These are phyloP conservation scores for Drosophila repletoides DNA, from an alignment of 1,140 invertebrate genomes.

Conservation along the genomic window DNA sequence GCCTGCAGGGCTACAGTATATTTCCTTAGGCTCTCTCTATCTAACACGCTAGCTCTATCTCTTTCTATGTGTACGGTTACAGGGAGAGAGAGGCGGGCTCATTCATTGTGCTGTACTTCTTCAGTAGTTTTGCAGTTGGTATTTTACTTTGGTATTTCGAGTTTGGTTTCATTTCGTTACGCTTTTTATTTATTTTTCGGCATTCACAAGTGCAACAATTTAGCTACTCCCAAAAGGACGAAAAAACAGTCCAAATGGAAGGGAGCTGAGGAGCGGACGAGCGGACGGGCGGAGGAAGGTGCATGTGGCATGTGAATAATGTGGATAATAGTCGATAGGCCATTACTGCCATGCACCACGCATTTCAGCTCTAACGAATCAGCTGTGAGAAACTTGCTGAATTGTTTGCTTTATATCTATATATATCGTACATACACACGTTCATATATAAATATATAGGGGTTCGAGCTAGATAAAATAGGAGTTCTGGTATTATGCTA, in stretches of 20 bases:
- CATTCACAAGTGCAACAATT: slow-evolving; percentile 68
- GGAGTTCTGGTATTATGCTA: no score
- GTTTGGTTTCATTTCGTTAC: slow-evolving; percentile 58
- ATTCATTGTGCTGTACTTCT: slow-evolving; percentile 37
- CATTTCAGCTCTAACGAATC: slow-evolving; percentile 1
- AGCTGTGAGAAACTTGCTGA: slow-evolving; percentile 2
- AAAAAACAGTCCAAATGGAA: no score
- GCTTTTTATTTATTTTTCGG: slow-evolving; percentile 45
- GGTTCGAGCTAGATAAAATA: slow-evolving; percentile 20
- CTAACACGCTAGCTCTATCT: background rate
- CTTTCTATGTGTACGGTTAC: background rate
- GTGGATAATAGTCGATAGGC: slow-evolving; percentile 41
- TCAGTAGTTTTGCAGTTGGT: slow-evolving; percentile 63
- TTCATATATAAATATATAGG: no score
- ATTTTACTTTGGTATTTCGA: slow-evolving; percentile 69
- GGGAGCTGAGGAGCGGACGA: no score
- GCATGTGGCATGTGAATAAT: slow-evolving; percentile 31
- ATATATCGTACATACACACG: slow-evolving; percentile 15
- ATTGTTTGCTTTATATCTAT: slow-evolving; percentile 28
- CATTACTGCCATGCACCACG: slow-evolving; percentile 22
- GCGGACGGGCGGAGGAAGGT: background rate
- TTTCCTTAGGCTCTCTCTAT: background rate
- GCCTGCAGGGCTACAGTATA: slow-evolving; percentile 53
- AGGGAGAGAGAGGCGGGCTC: no score
- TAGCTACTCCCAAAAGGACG: slow-evolving; percentile 33